These are phyloP conservation scores for Sinopyrophorus schimmeli DNA, from an alignment of 2,888 invertebrate species.

Conservation along the genomic window DNA sequence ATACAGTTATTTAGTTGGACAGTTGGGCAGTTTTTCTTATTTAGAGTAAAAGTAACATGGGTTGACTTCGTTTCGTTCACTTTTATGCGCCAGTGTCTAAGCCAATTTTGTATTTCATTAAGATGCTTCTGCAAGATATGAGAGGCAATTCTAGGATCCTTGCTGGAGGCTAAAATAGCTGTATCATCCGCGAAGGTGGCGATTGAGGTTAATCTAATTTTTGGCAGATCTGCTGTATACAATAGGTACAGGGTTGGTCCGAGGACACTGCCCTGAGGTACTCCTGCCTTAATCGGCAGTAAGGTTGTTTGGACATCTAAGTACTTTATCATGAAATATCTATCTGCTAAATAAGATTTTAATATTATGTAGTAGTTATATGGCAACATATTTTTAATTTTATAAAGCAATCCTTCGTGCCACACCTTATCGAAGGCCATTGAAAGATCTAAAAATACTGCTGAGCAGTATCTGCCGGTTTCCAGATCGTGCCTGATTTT, in stretches of 20 bases:
- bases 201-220: conserved; percentile 10
- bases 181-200: conserved; percentile 34
- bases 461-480: conserved; percentile 8
- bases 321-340: conserved; percentile 7
- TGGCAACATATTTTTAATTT: conserved; percentile 9
- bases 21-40: conserved; percentile 1
- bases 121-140: conserved; percentile 23
- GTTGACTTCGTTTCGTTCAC: conserved; percentile 7
- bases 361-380: conserved; percentile 7
- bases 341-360: conserved; percentile 2
- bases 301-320: neutral
- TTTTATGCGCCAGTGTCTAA: conserved; percentile 6
- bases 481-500: conserved; percentile 7
- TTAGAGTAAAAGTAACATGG: conserved; percentile 4
- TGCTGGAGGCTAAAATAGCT: conserved; percentile 24
- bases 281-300: conserved; percentile 7
- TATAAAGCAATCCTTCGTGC: conserved; percentile 9
- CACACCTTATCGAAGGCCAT: conserved; percentile 10
- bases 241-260: conserved; percentile 32
- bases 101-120: conserved; percentile 7
- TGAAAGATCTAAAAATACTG: conserved; percentile 8
- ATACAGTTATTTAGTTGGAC: conserved; percentile 1
- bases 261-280: conserved; percentile 26
- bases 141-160: conserved; percentile 26
- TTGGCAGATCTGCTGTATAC: conserved; percentile 32